Evolutionary conservation across 2,888 invertebrate genomes (phyloP).

Genomic region (Polia nebulosa): DNA sequence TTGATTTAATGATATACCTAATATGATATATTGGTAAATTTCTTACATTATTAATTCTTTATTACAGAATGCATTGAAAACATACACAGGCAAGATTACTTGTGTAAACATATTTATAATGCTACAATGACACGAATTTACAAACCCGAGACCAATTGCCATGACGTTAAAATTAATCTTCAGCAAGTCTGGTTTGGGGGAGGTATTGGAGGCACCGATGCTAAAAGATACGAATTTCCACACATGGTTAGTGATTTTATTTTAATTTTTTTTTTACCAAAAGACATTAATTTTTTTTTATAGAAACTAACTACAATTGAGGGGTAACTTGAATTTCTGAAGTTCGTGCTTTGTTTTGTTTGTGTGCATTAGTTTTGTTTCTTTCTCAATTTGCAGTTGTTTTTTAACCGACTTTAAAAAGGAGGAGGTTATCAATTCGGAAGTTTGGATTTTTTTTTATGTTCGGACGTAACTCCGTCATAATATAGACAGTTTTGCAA

Average conservation of each 20-base stretch:
- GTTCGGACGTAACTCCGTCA: too few relatives aligned
- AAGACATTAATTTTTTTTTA: too few relatives aligned
- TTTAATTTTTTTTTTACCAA: neutral
- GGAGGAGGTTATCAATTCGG: too few relatives aligned
- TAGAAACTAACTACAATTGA: neutral
- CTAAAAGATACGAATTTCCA: conserved; percentile 32
- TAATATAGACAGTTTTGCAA: too few relatives aligned
- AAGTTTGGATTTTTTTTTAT: too few relatives aligned
- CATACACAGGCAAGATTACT: conserved; percentile 17
- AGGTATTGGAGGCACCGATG: conserved; percentile 24
- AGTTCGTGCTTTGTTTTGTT: too few relatives aligned
- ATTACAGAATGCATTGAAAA: conserved; percentile 46
- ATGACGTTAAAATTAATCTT: conserved; percentile 18
- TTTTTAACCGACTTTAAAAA: too few relatives aligned
- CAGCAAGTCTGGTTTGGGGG: accelerated
- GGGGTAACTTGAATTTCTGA: too few relatives aligned
- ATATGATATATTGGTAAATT: too few relatives aligned
- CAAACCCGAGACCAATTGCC: conserved; percentile 9
- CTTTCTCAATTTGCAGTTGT: too few relatives aligned
- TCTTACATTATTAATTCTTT: neutral
- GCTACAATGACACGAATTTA: conserved; percentile 16
- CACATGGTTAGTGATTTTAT: conserved; percentile 27
- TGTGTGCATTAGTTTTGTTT: too few relatives aligned
- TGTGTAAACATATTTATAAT: neutral
- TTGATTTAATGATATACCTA: neutral